A percentile compares a stretch with the other conserved stretches of the same genome.
Evolutionary conservation across 2,888 invertebrate species (phyloP).

Genomic region (Agrochola lychnidis): DNA sequence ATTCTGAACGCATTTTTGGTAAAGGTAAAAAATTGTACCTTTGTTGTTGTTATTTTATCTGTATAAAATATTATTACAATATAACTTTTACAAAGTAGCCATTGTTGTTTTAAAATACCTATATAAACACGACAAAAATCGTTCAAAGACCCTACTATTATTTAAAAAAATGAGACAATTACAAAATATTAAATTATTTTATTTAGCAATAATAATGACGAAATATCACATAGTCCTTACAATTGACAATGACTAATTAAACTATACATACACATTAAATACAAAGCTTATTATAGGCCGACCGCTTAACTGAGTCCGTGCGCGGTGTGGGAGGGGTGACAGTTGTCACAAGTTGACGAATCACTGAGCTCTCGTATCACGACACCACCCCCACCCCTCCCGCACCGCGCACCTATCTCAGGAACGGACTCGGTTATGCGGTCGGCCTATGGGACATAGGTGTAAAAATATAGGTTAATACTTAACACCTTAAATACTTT

Average conservation of each 20-base stretch:
- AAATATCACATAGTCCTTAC: constrained; percentile 87
- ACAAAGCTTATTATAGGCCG: constrained; percentile 39
- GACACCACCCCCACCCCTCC: too few species aligned
- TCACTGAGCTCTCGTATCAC: too few species aligned
- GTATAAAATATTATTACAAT: constrained; percentile 62
- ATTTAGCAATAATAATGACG: constrained; percentile 81
- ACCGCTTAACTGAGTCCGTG: too few species aligned
- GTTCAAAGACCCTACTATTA: neutral
- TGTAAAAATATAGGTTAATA: constrained; percentile 43
- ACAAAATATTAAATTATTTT: constrained; percentile 75
- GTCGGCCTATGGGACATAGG: neutral
- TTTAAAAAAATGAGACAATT: constrained; percentile 26
- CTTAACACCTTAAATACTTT: constrained; percentile 49
- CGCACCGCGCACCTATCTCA: too few species aligned
- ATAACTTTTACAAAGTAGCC: constrained; percentile 52
- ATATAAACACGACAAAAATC: neutral
- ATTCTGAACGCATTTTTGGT: constrained; percentile 42
- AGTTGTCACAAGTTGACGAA: too few species aligned
- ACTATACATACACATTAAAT: constrained; percentile 65
- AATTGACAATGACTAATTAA: constrained; percentile 77
- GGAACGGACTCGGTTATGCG: too few species aligned
- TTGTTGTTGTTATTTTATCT: constrained; percentile 59
- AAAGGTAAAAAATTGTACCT: constrained; percentile 50
- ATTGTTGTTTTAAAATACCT: constrained; percentile 40
- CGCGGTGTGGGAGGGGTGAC: too few species aligned